Percentiles rank a stretch among this genome's conserved stretches.
phyloP scores from a whole-genome alignment of 2,797 vertebrate species.

The Dallia pectoralis region DNA sequence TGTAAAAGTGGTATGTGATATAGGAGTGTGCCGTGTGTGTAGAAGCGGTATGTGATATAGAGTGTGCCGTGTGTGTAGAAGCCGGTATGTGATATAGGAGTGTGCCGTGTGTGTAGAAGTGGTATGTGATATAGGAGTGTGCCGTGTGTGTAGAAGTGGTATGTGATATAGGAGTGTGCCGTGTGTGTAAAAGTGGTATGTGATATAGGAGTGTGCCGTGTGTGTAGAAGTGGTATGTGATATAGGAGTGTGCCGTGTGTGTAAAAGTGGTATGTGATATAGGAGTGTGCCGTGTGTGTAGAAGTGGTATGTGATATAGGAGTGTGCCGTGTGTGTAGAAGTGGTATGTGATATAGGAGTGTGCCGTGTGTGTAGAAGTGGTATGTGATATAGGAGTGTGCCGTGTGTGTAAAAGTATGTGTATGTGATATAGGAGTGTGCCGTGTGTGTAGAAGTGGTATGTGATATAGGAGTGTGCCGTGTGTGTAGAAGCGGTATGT shows the following conservation, averaged over 20 bases:
- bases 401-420: no score
- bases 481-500: no score
- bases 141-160: no score
- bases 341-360: conserved; percentile 3
- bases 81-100: conserved; percentile 1
- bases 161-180: conserved; percentile 9
- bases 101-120: no score
- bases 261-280: conserved; percentile 8
- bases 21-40: conserved; percentile 1
- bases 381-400: conserved; percentile 7
- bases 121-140: conserved; percentile 8
- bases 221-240: conserved; percentile 9
- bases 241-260: conserved; percentile 3
- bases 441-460: no score
- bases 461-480: conserved; percentile 8
- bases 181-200: no score
- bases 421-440: conserved; percentile 7
- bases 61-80: no score
- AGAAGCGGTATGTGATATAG: conserved; percentile 6
- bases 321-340: no score
- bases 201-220: conserved; percentile 9
- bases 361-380: no score
- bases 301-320: conserved; percentile 4
- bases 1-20: conserved; percentile 9
- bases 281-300: no score